Evolutionary conservation across 2,797 vertebrate species (phyloP).

Genomic region (Leucoraja ocellata): DNA sequence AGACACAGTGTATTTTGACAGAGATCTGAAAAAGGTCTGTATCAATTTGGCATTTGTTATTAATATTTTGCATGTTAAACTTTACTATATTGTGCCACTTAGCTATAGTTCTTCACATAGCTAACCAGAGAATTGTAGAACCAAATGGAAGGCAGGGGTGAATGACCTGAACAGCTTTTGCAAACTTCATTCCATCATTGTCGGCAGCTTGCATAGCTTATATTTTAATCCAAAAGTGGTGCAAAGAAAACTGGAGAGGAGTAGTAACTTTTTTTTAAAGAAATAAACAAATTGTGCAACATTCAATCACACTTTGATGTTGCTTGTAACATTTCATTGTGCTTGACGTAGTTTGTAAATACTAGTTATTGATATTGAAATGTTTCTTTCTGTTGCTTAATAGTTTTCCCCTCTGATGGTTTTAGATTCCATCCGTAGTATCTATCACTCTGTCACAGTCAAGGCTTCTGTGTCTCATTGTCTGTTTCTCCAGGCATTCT

Average conservation of each 20-base stretch:
- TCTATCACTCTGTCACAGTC: no score
- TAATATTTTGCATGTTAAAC: neutral
- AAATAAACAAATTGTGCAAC: neutral
- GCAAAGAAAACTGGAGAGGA: neutral
- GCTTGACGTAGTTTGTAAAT: neutral
- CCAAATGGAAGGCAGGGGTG: neutral
- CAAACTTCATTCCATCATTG: neutral
- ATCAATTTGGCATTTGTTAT: neutral
- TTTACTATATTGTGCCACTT: neutral
- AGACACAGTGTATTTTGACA: neutral
- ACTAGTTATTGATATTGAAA: neutral
- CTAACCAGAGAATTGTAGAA: neutral
- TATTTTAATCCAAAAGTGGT: neutral
- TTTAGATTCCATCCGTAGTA: neutral
- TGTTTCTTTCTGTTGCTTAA: neutral
- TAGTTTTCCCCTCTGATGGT: neutral
- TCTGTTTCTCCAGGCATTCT: neutral
- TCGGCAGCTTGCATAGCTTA: no score
- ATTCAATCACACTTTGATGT: neutral
- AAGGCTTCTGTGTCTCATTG: neutral
- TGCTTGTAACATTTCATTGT: neutral
- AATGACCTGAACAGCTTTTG: neutral
- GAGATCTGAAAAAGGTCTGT: slow-evolving; percentile 32
- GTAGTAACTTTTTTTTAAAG: neutral
- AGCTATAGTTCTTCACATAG: neutral